phyloP scores from a whole-genome alignment of 2,113 vertebrate genomes.

The Triplophysa siluroides region DNA sequence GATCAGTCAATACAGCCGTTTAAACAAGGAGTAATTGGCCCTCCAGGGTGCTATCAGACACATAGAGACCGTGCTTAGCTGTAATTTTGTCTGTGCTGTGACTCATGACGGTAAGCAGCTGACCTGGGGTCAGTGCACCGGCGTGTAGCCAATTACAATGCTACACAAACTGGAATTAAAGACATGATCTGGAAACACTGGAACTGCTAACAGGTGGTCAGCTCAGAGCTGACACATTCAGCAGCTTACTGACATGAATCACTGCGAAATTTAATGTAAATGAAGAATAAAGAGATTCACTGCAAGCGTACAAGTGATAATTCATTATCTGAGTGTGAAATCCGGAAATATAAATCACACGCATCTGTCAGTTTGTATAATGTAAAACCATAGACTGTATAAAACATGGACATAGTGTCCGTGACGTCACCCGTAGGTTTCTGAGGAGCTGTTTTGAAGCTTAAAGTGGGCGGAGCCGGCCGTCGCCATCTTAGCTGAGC shows the following conservation, averaged over 20 bases:
- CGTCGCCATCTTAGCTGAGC: too few relatives aligned
- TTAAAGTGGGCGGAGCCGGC: too few relatives aligned
- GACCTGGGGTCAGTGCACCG: slow-evolving; percentile 39
- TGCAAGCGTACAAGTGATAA: neutral
- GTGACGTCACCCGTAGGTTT: too few relatives aligned
- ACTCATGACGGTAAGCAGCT: slow-evolving; percentile 43
- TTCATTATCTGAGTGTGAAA: neutral
- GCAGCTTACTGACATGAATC: slow-evolving; percentile 3
- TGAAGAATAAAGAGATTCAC: slow-evolving; percentile 10
- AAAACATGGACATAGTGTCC: too few relatives aligned
- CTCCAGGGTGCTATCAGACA: slow-evolving; percentile 23
- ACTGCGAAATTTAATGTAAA: neutral
- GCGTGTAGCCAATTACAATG: slow-evolving; percentile 45
- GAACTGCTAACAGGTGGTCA: slow-evolving; percentile 28
- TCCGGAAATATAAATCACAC: neutral
- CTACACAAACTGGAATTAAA: slow-evolving; percentile 18
- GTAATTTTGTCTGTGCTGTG: slow-evolving; percentile 30
- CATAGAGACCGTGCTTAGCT: slow-evolving; percentile 12
- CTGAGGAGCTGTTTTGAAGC: too few relatives aligned
- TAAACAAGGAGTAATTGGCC: slow-evolving; percentile 28
- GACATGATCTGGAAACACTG: slow-evolving; percentile 32
- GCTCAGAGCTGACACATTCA: slow-evolving; percentile 7
- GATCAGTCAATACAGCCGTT: slow-evolving; percentile 24
- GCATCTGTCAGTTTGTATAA: neutral
- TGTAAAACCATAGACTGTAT: too few relatives aligned